Evolutionary conservation across 2,888 invertebrate genomes (phyloP), one percentile per base, ranked within the genome.

Genomic region (Conus canariensis): DNA sequence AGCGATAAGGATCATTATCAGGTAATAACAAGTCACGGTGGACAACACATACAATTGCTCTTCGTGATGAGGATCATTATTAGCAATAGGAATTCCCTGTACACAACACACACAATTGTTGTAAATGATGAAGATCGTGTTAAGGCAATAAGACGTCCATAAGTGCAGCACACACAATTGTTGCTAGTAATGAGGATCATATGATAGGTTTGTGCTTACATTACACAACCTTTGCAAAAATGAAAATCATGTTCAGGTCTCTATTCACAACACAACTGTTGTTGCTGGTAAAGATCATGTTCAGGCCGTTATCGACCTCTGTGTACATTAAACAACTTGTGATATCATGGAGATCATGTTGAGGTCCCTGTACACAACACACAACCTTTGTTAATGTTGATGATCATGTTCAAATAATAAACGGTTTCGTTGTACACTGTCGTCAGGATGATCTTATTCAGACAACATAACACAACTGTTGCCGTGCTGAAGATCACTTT

Each of bases 261-360:
- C 45, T 45, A 45, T 45, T 45, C 45, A 45, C 45, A 45, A 45
- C 45, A 45, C 45, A 45, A 45, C 45, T 45, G 45, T 45, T 45
- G 45, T 2, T 45, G 45, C 45, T 45, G 45, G 45, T 45, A 45
- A 45, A 45, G 3, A 45, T 45, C 2, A 45, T 45, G 92, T 96
- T 96, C 87, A 96, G 94, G 91, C 96, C 96, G 92, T 96, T 96
- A 92, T 96, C 96, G 30, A 95, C 95, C 90, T 96, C 96, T 96
- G 94, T 67, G 94, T 64, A 22, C 30, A 77, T 30, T n/a, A 74
- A 10, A 74, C 22, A 22, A 45, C 45, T 45, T 45, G 45, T 4
- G 45, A 2, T 45, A 45, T 45, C 45, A 3, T 45, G 45, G 45
- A 45, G 45, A 45, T 45, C 45, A 45, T 1, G 45, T 45, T 45